phyloP scores from a whole-genome alignment of 2,113 vertebrate species.

The Meles meles region DNA sequence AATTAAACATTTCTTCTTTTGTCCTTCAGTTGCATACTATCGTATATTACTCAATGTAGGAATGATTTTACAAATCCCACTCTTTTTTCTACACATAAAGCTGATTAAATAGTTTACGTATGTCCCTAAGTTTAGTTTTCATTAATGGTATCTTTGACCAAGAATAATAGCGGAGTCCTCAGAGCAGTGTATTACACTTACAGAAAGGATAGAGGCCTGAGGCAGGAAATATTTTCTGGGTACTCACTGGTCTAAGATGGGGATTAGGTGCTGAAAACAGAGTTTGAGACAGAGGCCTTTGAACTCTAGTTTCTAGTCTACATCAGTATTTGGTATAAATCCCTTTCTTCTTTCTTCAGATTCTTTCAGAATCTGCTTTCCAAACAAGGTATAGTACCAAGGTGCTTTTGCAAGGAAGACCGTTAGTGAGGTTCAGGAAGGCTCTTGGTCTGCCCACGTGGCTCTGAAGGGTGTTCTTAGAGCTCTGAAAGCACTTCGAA shows the following conservation, averaged over 20 bases:
- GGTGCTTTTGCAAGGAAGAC: neutral
- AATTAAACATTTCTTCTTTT: neutral
- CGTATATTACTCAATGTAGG: neutral
- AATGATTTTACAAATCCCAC: neutral
- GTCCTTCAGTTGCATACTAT: neutral
- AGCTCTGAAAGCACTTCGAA: neutral
- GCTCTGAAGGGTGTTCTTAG: neutral
- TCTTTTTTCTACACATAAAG: neutral
- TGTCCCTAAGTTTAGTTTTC: conserved; percentile 40
- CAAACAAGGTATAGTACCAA: neutral
- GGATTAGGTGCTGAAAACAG: neutral
- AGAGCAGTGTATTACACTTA: neutral
- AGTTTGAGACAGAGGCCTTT: neutral
- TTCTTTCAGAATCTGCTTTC: neutral
- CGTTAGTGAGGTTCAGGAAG: neutral
- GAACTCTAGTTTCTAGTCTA: neutral
- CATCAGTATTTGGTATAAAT: neutral
- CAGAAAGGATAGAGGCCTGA: neutral
- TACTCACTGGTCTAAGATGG: neutral
- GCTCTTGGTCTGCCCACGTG: neutral
- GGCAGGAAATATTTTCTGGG: neutral
- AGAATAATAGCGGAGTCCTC: neutral
- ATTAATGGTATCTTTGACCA: neutral
- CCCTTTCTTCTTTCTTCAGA: neutral
- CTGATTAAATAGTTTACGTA: neutral